Percentiles rank a stretch among this genome's conserved stretches.
Conservation (phyloP, 2,888 invertebrate genomes). For the Dryocosmus kuriphilus region DNA sequence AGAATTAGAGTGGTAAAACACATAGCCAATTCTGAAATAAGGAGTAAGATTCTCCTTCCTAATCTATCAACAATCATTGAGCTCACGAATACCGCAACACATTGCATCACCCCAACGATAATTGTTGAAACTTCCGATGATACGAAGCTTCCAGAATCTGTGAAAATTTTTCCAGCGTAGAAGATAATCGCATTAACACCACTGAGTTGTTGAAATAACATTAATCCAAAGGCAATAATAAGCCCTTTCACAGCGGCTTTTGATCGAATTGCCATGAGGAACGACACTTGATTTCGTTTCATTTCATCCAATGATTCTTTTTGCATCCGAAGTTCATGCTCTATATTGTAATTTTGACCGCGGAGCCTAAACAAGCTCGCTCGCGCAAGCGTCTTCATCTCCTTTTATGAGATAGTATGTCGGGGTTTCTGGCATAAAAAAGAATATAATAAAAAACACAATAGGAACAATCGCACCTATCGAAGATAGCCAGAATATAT, state of each 20-base stretch:
- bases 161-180: constrained; percentile 87
- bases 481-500: constrained; percentile 82
- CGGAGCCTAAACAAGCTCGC: constrained; percentile 86
- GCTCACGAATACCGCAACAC: constrained; percentile 84
- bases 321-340: constrained; percentile 82
- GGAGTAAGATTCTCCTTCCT: constrained; percentile 87
- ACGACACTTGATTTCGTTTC: constrained; percentile 80
- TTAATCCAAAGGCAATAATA: constrained; percentile 86
- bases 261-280: constrained; percentile 80
- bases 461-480: constrained; percentile 84
- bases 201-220: constrained; percentile 93
- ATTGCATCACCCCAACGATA: constrained; percentile 90
- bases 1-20: constrained; percentile 84
- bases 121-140: constrained; percentile 84
- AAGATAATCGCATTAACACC: constrained; percentile 92
- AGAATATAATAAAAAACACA: constrained; percentile 84
- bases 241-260: constrained; percentile 84
- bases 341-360: constrained; percentile 85
- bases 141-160: constrained; percentile 81
- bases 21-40: constrained; percentile 86
- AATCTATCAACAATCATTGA: constrained; percentile 88
- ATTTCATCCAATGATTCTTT: constrained; percentile 80
- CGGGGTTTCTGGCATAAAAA: constrained; percentile 94
- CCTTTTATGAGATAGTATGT: constrained; percentile 84
- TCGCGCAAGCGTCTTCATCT: constrained; percentile 82